Evolutionary conservation across 2,888 invertebrate species (phyloP).

Genomic region (Antitype chi): DNA sequence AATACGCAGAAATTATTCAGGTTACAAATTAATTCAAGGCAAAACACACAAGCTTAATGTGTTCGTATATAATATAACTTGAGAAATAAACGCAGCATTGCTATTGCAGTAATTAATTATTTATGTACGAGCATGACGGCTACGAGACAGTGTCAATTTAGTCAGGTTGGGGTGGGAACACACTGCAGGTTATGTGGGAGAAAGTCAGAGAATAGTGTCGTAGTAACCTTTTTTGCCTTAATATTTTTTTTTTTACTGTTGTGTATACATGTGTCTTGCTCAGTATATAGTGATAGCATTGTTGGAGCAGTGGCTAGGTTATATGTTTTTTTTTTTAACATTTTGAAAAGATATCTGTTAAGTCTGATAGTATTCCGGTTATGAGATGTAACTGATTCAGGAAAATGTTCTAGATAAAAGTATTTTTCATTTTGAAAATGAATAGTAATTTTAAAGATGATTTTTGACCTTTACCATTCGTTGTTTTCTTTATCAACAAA

Average conservation of each 20-base stretch:
- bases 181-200: constrained; percentile 1
- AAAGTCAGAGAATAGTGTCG: not conserved
- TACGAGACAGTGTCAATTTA: constrained; percentile 75
- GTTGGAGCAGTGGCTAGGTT: not conserved
- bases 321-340: not conserved
- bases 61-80: constrained; percentile 40
- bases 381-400: too few relatives aligned
- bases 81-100: constrained; percentile 65
- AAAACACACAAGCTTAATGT: constrained; percentile 45
- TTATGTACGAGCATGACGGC: constrained; percentile 71
- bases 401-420: not conserved
- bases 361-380: not conserved
- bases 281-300: not conserved
- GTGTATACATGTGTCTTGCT: too few relatives aligned
- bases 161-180: constrained; percentile 50
- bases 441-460: not conserved
- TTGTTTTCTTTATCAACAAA: not conserved
- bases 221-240: not conserved
- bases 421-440: not conserved
- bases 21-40: constrained; percentile 52
- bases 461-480: not conserved
- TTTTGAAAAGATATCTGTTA: not conserved
- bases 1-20: constrained; percentile 53
- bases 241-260: too few relatives aligned
- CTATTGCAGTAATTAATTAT: constrained; percentile 80